A percentile compares a stretch with the other conserved stretches of the same genome.
Conservation (phyloP, 2,113 vertebrate genomes). For the Syngnathoides biaculeatus region DNA sequence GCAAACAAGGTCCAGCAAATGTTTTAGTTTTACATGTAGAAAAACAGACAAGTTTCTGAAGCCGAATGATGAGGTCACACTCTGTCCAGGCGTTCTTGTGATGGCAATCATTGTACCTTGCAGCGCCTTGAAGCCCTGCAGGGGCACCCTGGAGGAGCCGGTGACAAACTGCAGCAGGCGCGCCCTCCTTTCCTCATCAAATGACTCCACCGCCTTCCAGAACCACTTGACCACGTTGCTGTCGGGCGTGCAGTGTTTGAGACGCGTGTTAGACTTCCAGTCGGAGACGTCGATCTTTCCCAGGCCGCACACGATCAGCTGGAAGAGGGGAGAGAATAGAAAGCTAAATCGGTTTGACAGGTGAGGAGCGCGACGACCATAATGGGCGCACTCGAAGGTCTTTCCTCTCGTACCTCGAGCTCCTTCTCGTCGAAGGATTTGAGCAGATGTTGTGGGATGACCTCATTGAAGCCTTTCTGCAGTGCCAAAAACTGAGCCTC, state of each 20-base stretch:
- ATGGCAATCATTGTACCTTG: constrained; percentile 76
- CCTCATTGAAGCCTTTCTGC: constrained; percentile 98
- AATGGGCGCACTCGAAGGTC: not conserved
- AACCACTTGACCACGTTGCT: constrained; percentile 98
- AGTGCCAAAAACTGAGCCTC: constrained; percentile 97
- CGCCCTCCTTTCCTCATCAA: constrained; percentile 92
- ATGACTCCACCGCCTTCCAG: constrained; percentile 96
- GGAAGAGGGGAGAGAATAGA: constrained; percentile 7
- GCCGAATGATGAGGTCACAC: not conserved
- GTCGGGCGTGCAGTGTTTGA: constrained; percentile 97
- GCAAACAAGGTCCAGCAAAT: not conserved
- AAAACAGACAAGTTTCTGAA: not conserved
- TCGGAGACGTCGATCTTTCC: constrained; percentile 96
- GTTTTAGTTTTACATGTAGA: not conserved
- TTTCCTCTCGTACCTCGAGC: constrained; percentile 79
- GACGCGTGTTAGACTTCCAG: constrained; percentile 96
- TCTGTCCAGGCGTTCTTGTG: not conserved
- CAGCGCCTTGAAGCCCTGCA: constrained; percentile 97
- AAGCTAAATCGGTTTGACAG: not conserved
- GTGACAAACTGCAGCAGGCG: constrained; percentile 97
- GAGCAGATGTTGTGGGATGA: constrained; percentile 96
- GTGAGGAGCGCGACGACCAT: not conserved
- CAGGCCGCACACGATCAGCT: constrained; percentile 97
- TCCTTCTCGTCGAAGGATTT: constrained; percentile 99
- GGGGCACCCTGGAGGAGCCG: constrained; percentile 91